A percentile compares a stretch with the other conserved stretches of the same genome.
These are phyloP conservation scores for Anguilla marmorata DNA, from an alignment of 2,797 vertebrate species.

Conservation along the genomic window DNA sequence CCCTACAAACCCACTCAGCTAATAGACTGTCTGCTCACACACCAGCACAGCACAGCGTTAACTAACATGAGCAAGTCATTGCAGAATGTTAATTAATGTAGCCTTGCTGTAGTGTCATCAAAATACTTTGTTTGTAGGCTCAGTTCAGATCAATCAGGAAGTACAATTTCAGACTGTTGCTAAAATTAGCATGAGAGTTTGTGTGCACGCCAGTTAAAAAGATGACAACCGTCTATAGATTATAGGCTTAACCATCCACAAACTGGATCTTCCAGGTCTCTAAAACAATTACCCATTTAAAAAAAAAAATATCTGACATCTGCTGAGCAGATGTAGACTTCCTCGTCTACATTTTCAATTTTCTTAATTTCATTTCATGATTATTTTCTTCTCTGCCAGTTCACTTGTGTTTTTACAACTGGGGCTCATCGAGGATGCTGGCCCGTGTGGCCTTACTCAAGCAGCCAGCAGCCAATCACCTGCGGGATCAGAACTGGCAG, in stretches of 20 bases:
- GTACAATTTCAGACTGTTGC: too few species aligned
- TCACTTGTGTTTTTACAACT: constrained; percentile 86
- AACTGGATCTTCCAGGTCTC: not conserved
- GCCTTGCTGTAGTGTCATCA: too few species aligned
- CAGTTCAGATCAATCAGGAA: too few species aligned
- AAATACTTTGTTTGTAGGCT: too few species aligned
- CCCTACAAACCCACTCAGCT: too few species aligned
- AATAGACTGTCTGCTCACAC: too few species aligned
- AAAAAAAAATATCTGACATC: not conserved
- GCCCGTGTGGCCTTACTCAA: constrained; percentile 52
- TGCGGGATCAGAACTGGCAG: not conserved
- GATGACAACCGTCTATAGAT: not conserved
- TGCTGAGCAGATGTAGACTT: constrained; percentile 46
- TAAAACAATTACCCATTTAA: constrained; percentile 15
- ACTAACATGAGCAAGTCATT: too few species aligned
- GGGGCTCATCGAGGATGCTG: constrained; percentile 80
- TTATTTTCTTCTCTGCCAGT: constrained; percentile 42
- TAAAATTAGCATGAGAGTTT: too few species aligned
- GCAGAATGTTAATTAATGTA: too few species aligned
- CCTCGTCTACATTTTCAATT: constrained; percentile 55
- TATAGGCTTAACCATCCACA: not conserved
- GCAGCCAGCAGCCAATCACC: not conserved
- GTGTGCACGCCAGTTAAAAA: too few species aligned
- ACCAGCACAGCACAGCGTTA: too few species aligned
- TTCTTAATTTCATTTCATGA: constrained; percentile 58